Evolutionary conservation across 53 echinoderm and acorn worm species (phyloP).

Genomic region (Mesocentrotus franciscanus): DNA sequence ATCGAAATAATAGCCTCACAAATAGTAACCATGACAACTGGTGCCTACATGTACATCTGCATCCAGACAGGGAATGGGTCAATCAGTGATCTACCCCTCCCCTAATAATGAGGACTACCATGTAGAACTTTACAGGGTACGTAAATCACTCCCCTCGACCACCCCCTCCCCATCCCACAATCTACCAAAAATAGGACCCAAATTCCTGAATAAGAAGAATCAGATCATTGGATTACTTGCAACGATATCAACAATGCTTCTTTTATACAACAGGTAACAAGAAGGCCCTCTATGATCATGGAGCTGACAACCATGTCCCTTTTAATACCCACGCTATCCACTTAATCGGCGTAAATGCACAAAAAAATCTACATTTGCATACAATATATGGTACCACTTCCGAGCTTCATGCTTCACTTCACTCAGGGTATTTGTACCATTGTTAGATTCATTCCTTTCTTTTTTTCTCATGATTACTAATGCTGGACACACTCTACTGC

Average conservation of each 20-base stretch:
- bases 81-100: too few species aligned
- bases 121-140: too few species aligned
- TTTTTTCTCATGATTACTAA: background rate
- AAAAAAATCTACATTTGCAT: constrained; percentile 1
- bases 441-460: background rate
- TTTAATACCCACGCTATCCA: background rate
- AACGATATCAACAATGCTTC: background rate
- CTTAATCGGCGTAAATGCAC: background rate
- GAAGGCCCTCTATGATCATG: background rate
- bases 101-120: too few species aligned
- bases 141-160: too few species aligned
- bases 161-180: too few species aligned
- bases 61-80: too few species aligned
- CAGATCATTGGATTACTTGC: too few species aligned
- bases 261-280: background rate
- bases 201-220: too few species aligned
- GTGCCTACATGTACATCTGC: too few species aligned
- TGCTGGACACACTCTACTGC: background rate
- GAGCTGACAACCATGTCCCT: background rate
- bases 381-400: background rate
- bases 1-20: too few species aligned
- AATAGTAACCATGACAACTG: too few species aligned
- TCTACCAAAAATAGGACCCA: too few species aligned
- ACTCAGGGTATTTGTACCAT: background rate
- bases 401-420: background rate